Percentiles rank a stretch among this genome's conserved stretches.
Conservation (phyloP, 2,888 invertebrate species). For the Hydropsyche betteni region DNA sequence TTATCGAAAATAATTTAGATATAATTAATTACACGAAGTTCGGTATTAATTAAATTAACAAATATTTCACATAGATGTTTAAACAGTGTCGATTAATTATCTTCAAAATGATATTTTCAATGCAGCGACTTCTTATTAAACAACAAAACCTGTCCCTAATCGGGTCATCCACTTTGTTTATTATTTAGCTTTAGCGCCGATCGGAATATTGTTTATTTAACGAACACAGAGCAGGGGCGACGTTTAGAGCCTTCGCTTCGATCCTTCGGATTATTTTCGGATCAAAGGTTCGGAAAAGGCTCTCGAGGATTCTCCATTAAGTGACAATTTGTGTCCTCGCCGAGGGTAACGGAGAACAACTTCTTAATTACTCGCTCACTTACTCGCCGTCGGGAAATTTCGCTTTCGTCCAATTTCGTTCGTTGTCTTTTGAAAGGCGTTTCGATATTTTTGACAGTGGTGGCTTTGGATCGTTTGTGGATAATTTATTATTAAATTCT, state of each 20-base stretch:
- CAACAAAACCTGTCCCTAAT: too few relatives aligned
- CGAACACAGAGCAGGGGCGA: not conserved
- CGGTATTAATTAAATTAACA: too few relatives aligned
- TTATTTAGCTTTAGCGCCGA: not conserved
- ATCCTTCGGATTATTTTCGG: constrained; percentile 14
- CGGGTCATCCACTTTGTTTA: too few relatives aligned
- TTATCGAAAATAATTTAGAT: too few relatives aligned
- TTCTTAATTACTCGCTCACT: constrained; percentile 25
- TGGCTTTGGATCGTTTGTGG: too few relatives aligned
- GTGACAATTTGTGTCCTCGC: constrained; percentile 26
- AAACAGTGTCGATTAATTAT: too few relatives aligned
- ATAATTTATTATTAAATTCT: too few relatives aligned
- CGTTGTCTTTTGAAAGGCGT: not conserved
- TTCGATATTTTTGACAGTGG: too few relatives aligned
- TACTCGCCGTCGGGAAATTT: constrained; percentile 9
- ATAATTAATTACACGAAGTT: too few relatives aligned
- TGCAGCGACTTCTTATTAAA: too few relatives aligned
- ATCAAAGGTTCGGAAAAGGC: constrained; percentile 28
- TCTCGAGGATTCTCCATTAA: constrained; percentile 24
- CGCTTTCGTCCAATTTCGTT: not conserved
- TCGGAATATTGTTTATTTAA: constrained; percentile 28
- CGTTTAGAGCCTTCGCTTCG: not conserved
- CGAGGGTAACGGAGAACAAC: constrained; percentile 3
- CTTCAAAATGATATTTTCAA: too few relatives aligned
- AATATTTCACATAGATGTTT: too few relatives aligned